Percentiles rank a stretch among this genome's conserved stretches.
Evolutionary conservation across 2,888 invertebrate species (phyloP).

Genomic region (Desoria tigrina): DNA sequence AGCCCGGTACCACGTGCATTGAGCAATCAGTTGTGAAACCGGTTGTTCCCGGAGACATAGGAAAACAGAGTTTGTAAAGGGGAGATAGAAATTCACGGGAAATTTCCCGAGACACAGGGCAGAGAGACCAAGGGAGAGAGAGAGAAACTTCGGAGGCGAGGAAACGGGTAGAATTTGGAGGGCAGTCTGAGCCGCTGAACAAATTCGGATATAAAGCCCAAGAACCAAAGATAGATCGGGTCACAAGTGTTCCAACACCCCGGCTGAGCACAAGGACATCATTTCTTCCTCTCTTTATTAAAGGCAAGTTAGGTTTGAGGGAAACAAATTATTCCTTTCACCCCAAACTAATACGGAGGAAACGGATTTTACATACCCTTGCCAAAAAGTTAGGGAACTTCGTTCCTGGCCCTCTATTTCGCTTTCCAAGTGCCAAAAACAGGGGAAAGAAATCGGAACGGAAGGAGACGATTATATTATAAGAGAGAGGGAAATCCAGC

Average conservation of each 20-base stretch:
- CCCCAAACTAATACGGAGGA: constrained; percentile 4
- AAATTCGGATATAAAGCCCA: neutral
- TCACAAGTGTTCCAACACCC: constrained; percentile 7
- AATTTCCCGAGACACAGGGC: too few relatives aligned
- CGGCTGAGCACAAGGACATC: neutral
- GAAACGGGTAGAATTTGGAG: too few relatives aligned
- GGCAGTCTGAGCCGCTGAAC: too few relatives aligned
- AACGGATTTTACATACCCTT: neutral
- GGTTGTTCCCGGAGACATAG: constrained; percentile 6
- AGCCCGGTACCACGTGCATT: too few relatives aligned
- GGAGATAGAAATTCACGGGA: too few relatives aligned
- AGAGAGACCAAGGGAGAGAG: too few relatives aligned
- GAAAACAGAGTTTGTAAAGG: neutral
- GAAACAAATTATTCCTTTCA: neutral
- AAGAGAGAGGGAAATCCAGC: too few relatives aligned
- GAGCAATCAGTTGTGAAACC: constrained; percentile 6
- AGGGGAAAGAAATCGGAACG: neutral
- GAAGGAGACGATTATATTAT: too few relatives aligned
- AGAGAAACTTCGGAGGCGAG: too few relatives aligned
- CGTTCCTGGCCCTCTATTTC: neutral
- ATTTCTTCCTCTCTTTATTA: neutral
- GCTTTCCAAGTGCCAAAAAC: constrained; percentile 12
- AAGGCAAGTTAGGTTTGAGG: too few relatives aligned
- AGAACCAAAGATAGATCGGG: neutral
- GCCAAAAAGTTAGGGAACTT: constrained; percentile 2